These are phyloP conservation scores for Colinus virginianus DNA, from an alignment of 2,113 vertebrate genomes.

Conservation along the genomic window DNA sequence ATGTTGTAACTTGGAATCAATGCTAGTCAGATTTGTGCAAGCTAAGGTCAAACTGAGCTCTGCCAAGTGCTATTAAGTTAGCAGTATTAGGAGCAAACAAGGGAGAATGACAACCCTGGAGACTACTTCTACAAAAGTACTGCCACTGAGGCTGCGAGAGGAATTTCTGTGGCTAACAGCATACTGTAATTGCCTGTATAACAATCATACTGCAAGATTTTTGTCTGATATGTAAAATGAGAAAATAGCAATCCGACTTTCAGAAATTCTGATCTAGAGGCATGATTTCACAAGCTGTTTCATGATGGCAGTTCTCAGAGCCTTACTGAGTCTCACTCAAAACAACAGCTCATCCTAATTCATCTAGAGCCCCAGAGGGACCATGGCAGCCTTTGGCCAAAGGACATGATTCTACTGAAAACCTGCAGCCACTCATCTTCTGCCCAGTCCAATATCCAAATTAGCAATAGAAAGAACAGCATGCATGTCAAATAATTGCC, in stretches of 20 bases:
- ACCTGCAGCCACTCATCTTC: neutral
- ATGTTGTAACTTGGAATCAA: neutral
- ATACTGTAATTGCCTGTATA: neutral
- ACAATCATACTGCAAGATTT: neutral
- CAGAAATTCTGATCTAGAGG: neutral
- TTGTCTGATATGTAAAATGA: neutral
- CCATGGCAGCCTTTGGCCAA: neutral
- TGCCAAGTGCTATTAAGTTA: neutral
- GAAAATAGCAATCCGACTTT: neutral
- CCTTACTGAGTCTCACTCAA: neutral
- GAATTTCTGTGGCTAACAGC: neutral
- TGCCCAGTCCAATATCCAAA: neutral
- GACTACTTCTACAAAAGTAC: neutral
- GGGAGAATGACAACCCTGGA: neutral
- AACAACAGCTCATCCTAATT: neutral
- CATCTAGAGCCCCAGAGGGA: fast-evolving
- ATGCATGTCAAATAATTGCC: neutral
- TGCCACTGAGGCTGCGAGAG: neutral
- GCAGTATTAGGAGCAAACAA: neutral
- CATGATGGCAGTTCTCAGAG: neutral
- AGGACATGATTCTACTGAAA: neutral
- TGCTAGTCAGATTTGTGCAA: neutral
- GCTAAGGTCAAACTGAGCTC: neutral
- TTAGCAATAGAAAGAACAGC: neutral
- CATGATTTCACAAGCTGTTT: neutral